A percentile compares a stretch with the other conserved stretches of the same genome.
These are phyloP conservation scores for Redunca redunca DNA, from an alignment of 2,113 vertebrate species.

Conservation along the genomic window DNA sequence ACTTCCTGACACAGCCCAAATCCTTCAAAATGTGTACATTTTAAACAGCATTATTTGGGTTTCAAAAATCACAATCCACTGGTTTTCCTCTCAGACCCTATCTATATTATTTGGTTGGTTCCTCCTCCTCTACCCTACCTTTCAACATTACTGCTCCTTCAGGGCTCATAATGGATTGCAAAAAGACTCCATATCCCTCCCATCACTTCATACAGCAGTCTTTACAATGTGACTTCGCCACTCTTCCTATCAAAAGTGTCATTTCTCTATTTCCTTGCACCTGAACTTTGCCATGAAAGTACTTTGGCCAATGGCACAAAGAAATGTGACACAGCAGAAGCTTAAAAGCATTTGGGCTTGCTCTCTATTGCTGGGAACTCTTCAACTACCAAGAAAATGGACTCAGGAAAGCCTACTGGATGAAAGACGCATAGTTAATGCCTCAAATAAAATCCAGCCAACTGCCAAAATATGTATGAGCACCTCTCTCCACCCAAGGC, in stretches of 20 bases:
- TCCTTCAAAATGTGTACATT: not conserved
- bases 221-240: not conserved
- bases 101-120: not conserved
- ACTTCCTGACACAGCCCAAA: not conserved
- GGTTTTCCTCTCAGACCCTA: not conserved
- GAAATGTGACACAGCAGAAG: not conserved
- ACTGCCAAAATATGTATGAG: not conserved
- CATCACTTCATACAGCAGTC: not conserved
- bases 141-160: not conserved
- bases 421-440: not conserved
- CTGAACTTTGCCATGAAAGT: not conserved
- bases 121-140: not conserved
- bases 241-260: not conserved
- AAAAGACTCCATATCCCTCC: not conserved
- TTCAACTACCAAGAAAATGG: not conserved
- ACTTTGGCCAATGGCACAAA: not conserved
- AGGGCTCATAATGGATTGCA: not conserved
- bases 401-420: not conserved
- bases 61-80: not conserved
- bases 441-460: not conserved
- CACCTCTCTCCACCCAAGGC: not conserved
- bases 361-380: not conserved
- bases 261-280: not conserved
- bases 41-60: not conserved
- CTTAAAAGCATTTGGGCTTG: not conserved